Evolutionary conservation across 2,888 invertebrate genomes (phyloP), one percentile per base, ranked within the genome.

Genomic region (Calliphora vomitoria): DNA sequence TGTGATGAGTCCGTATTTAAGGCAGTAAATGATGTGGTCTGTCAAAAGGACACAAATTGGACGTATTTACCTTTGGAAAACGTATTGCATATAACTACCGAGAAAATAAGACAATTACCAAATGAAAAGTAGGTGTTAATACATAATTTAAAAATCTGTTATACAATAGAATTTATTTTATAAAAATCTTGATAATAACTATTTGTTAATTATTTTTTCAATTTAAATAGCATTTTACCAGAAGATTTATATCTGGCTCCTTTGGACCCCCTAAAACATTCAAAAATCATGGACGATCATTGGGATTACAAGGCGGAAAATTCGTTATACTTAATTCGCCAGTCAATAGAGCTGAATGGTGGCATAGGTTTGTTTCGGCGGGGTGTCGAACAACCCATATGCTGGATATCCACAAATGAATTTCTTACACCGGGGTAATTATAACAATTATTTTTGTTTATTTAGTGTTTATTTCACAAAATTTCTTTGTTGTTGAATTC

Each of bases 371-470:
- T 83, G 3, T 83, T 83, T 31, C 68, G 76, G 0, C 68, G 10
- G 0, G 76, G 76, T 10, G 25, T n/a, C 0, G 69, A 47, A 41
- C 76, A 76, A 20, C 82, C 82, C 8, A 31, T 83, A 13, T 53
- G 50, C 13, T 83, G 82, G 82, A 83, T 83, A 38, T 44, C 76
- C 1, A 76, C 82, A 41, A 62, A 69, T 62, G 82, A 83, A 13
- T 83, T 62, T 50, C 50, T 76, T 25, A 50, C 76, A 31, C 76
- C 82, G 13, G 82, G 82, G 82, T 83, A 76, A 60, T 62, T 64
- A 41, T 10, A 1, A 25, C 1, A 25, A 25, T 25, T n/a, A n/a
- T n/a, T n/a, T n/a, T n/a, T n/a, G n/a, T 25, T 25, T 25, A 1
- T 1, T 25, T 25, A 25, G 25, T 25, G 25, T 25, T 25, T 25